Base-by-base conservation (phyloP, 2,113 vertebrate species). In the Vulpes vulpes region DNA sequence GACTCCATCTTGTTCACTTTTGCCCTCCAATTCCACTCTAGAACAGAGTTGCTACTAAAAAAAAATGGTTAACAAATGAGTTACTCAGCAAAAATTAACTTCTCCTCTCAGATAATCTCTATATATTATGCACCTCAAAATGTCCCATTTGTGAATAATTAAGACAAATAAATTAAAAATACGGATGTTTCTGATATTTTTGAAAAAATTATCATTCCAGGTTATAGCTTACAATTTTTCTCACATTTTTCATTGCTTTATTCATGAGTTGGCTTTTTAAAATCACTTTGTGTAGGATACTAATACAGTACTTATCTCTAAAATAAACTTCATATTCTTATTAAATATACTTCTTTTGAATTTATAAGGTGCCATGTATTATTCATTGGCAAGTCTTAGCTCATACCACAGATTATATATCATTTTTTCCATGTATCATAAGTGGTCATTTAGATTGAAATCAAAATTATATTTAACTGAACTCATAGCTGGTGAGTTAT, bases 361-460 rank as follows among this genome's bases (percentile, higher is more conserved):
- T 98, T 98, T 98, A 98, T 98, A 98, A 97, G 83, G 74, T 97
- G 55, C 92, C 95, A 97, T 98, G 97, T 97, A 98, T 98, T 98
- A 98, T 98, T 98, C 98, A 98, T 97, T 98, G 96, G 96, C 91
- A 98, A 98, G 92, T 98, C 97, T 98, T 98, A 97, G 97, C 96
- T 98, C 89, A 98, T 97, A 93, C 97, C 98, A 98, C 90, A 98
- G 97, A 98, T 98, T 98, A 98, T 98, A 96, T 98, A 98, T 98
- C 97, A 98, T 97, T 98, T 96, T 89, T 98, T 97, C 96, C 96
- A 97, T 62, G 87, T 95, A 97, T 98, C 95, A 95, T 95, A 98
- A 98, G 91, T 98, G 81, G 97, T 97, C 97, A 98, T 98, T 98
- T 99, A 97, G 98, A 98, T 97, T 98, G 98, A 98, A 97, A 97